Evolutionary conservation across 2,888 invertebrate genomes (phyloP), one percentile per base, ranked within the genome.

Genomic region (Leptopilina syphax): DNA sequence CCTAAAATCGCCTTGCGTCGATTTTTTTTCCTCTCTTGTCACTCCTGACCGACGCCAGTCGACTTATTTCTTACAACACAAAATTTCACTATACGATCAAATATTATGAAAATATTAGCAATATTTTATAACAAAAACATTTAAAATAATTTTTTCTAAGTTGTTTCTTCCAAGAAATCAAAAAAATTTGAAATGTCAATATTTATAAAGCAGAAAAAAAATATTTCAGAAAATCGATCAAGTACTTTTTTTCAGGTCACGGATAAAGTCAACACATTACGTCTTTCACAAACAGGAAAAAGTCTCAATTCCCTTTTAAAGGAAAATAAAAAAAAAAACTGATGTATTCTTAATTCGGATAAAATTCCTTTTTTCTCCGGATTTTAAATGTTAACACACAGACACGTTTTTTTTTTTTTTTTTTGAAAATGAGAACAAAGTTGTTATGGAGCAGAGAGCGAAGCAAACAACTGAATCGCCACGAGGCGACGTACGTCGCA

Each of bases 401-500:
- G 4, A 6, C 41, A 6, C 41, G 44, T 44, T n/a, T 63, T 68
- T 68, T 12, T 34, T 34, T 34, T 34, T 34, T 34, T 34, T 34
- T 34, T 34, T 34, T 34, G 3, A 3, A 34, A 34, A n/a, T 47
- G 44, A 47, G 27, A 70, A n/a, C 54, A 27, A 27, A 57, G 9
- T 57, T 57, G 63, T 63, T 63, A 24, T 24, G 63, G 24, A 24
- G 24, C 18, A 60, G n/a, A 60, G 24, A 34, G 34, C 4, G 57
- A 54, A 73, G 34, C n/a, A 73, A 73, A 73, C 73, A 34, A 73
- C 73, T 60, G 66, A n/a, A 65, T 80, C 65, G 80, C 70, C 80
- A 80, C 80, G 80, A 77, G 80, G 73, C 79, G 65, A 54, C 50
- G 76, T 76, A 79, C 66, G 73, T 73, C 73, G 73, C 66, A 65